Percentiles rank a stretch among this genome's conserved stretches.
Conservation (phyloP, 2,113 vertebrate species). For the Melanostigma gelatinosum region DNA sequence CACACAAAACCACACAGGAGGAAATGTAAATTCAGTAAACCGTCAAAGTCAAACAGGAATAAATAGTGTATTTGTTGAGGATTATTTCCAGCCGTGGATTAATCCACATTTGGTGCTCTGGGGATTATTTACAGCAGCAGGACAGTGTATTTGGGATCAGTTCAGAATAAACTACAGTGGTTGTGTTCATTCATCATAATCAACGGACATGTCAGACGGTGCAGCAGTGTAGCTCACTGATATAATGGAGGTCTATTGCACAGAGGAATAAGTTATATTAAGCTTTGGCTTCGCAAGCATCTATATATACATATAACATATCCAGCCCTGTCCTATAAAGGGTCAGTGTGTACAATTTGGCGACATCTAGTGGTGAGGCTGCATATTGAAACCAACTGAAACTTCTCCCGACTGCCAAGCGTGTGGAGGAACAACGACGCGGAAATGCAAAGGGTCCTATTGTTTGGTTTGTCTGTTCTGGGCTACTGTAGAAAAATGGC, state of each 20-base stretch:
- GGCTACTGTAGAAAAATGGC: no score
- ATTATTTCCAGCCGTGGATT: conserved; percentile 7
- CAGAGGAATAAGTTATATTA: not conserved
- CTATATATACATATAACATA: not conserved
- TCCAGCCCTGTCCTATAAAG: not conserved
- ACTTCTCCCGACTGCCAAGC: no score
- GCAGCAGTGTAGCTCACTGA: not conserved
- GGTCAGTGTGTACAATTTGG: not conserved
- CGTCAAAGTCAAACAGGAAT: not conserved
- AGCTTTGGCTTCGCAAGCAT: not conserved
- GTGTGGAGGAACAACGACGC: no score
- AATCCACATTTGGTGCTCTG: conserved; percentile 9
- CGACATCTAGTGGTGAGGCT: not conserved
- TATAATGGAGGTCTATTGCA: not conserved
- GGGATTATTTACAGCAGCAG: conserved; percentile 4
- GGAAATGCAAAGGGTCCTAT: no score
- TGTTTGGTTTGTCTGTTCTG: no score
- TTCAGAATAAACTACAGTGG: conserved; percentile 8
- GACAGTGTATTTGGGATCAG: not conserved
- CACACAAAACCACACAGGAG: not conserved
- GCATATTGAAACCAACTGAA: not conserved
- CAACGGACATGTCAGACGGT: not conserved
- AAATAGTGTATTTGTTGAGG: not conserved
- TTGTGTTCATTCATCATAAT: conserved; percentile 5
- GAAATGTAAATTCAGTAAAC: not conserved